Evolutionary conservation across 2,888 invertebrate species (phyloP).

Genomic region (Drosophila atripex): DNA sequence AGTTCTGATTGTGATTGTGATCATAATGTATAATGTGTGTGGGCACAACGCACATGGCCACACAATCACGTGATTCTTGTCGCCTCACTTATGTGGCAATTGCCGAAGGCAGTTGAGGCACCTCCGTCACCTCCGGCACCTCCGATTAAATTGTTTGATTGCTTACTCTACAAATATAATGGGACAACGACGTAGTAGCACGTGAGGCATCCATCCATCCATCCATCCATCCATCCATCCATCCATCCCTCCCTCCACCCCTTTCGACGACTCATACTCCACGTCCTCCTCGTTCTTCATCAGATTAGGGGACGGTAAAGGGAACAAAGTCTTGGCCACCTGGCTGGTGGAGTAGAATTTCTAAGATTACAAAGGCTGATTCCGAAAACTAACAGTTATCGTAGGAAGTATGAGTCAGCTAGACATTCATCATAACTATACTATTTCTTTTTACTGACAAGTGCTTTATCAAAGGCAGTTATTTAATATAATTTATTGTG

Average conservation of each 20-base stretch:
- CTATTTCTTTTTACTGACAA: not conserved
- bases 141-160: constrained; percentile 68
- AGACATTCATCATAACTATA: not conserved
- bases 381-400: not conserved
- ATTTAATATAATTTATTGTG: not conserved
- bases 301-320: constrained; percentile 3
- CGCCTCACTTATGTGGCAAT: constrained; percentile 57
- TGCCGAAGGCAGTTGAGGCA: constrained; percentile 42
- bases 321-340: constrained; percentile 1
- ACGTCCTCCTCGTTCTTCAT: not conserved
- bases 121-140: constrained; percentile 4
- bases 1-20: not conserved
- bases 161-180: constrained; percentile 55
- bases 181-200: constrained; percentile 27
- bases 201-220: constrained; percentile 13
- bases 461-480: not conserved
- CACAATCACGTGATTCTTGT: constrained; percentile 59
- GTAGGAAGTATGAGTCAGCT: not conserved
- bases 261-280: not conserved
- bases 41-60: constrained; percentile 29
- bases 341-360: not conserved
- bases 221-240: not conserved
- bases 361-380: not conserved
- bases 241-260: not conserved
- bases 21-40: constrained; percentile 10